Percentiles rank a stretch among this genome's conserved stretches.
Conservation (phyloP, 2,888 invertebrate genomes). For the Bembecia ichneumoniformis region DNA sequence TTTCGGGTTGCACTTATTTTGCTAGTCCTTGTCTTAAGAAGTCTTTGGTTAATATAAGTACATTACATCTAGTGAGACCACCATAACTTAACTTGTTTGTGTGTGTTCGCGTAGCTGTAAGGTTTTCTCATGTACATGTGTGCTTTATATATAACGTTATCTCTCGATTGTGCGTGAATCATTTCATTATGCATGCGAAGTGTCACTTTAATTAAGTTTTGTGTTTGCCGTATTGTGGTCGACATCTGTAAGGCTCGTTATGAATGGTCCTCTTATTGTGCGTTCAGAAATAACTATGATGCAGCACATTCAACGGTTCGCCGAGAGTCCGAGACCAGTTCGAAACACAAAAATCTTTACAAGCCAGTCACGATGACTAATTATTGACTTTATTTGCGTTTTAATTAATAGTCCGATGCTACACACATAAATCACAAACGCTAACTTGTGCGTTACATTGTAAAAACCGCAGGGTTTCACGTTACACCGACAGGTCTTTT, state of each 20-base stretch:
- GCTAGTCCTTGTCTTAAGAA: too few relatives aligned
- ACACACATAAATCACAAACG: slow-evolving; percentile 7
- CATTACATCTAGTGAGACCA: slow-evolving; percentile 3
- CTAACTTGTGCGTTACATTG: neutral
- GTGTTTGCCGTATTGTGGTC: slow-evolving; percentile 51
- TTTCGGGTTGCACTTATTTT: too few relatives aligned
- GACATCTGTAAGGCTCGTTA: slow-evolving; percentile 48
- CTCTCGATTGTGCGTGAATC: slow-evolving; percentile 44
- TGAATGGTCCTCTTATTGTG: slow-evolving; percentile 38
- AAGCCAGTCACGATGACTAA: slow-evolving; percentile 9
- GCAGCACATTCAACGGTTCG: slow-evolving; percentile 19
- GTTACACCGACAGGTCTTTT: neutral
- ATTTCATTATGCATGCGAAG: slow-evolving; percentile 61
- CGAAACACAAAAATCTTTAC: slow-evolving; percentile 6
- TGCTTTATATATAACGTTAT: slow-evolving; percentile 17
- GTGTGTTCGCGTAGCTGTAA: slow-evolving; percentile 5
- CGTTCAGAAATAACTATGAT: slow-evolving; percentile 49
- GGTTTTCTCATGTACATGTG: slow-evolving; percentile 6
- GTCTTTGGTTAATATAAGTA: slow-evolving; percentile 3
- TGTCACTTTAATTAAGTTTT: slow-evolving; percentile 68
- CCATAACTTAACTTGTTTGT: slow-evolving; percentile 4
- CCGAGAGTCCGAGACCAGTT: neutral
- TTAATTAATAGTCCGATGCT: neutral
- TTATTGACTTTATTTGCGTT: slow-evolving; percentile 12
- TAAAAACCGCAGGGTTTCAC: neutral